Conservation (phyloP, 2,888 invertebrate genomes). For the Rotaria macrura region DNA sequence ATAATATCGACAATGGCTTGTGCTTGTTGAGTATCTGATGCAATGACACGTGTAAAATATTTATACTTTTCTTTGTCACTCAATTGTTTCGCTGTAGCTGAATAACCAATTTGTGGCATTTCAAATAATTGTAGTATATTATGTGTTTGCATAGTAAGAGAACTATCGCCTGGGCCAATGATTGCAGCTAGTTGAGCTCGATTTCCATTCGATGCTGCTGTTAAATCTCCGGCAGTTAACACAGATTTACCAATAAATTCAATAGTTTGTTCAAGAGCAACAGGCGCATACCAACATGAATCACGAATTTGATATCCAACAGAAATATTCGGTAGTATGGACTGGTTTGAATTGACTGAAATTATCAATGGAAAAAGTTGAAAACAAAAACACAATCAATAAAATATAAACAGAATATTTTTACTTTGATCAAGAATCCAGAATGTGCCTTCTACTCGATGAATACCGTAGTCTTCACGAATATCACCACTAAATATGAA, state of each 20-base stretch:
- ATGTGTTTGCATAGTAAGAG: slow-evolving; percentile 62
- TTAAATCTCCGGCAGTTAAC: slow-evolving; percentile 35
- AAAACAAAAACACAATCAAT: too few species aligned
- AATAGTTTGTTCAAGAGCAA: slow-evolving; percentile 66
- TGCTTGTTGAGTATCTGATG: slow-evolving; percentile 63
- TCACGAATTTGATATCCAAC: slow-evolving; percentile 66
- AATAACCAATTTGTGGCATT: slow-evolving; percentile 64
- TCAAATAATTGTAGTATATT: slow-evolving; percentile 63
- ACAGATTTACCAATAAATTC: slow-evolving; percentile 64
- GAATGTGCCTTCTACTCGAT: slow-evolving; percentile 57
- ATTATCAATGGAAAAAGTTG: too few species aligned
- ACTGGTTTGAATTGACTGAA: slow-evolving; percentile 53
- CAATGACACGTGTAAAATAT: slow-evolving; percentile 68
- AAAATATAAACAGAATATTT: slow-evolving; percentile 14
- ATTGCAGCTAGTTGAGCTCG: slow-evolving; percentile 57
- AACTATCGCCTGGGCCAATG: slow-evolving; percentile 65
- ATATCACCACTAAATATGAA: slow-evolving; percentile 55
- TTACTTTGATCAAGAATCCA: slow-evolving; percentile 39
- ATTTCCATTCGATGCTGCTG: slow-evolving; percentile 31
- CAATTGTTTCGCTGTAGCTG: slow-evolving; percentile 65
- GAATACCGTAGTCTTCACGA: slow-evolving; percentile 66
- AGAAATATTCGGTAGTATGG: slow-evolving; percentile 55
- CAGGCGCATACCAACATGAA: slow-evolving; percentile 70
- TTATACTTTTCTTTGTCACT: slow-evolving; percentile 65
- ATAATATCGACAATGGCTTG: slow-evolving; percentile 37